Evolutionary conservation across 2,797 vertebrate species (phyloP).

Genomic region (Vultur gryphus): DNA sequence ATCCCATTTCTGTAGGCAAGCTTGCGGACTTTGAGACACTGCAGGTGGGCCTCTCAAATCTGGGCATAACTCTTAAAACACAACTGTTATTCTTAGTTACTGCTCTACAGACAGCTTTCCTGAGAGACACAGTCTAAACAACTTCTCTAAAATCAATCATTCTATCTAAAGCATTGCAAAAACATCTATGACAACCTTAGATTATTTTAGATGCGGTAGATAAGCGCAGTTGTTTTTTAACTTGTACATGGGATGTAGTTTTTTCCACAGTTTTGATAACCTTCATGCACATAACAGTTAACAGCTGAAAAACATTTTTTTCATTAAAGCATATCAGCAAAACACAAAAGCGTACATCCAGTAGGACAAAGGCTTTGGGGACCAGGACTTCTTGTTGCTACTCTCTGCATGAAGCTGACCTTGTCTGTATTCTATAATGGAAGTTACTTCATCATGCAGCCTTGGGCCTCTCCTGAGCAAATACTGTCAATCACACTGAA

Average conservation of each 20-base stretch:
- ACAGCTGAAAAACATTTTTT: slow-evolving; percentile 22
- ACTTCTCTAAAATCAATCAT: slow-evolving; percentile 7
- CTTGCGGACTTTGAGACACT: neutral
- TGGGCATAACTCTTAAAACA: neutral
- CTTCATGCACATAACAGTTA: slow-evolving; percentile 35
- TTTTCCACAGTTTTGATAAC: slow-evolving; percentile 54
- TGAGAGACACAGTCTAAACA: slow-evolving; percentile 27
- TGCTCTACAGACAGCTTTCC: neutral
- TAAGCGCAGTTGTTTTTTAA: neutral
- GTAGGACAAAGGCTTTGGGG: slow-evolving; percentile 17
- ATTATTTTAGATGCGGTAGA: slow-evolving; percentile 42
- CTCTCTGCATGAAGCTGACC: slow-evolving; percentile 52
- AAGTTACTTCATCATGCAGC: slow-evolving; percentile 60
- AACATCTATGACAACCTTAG: slow-evolving; percentile 18
- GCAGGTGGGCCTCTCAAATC: slow-evolving; percentile 23
- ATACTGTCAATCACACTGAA: neutral
- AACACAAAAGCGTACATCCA: slow-evolving; percentile 17
- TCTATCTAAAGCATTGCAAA: slow-evolving; percentile 28
- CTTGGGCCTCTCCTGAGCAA: slow-evolving; percentile 2
- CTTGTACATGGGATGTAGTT: neutral
- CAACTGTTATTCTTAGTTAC: slow-evolving; percentile 15
- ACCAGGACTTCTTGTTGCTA: slow-evolving; percentile 9
- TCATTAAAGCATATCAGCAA: slow-evolving; percentile 19
- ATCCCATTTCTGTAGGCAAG: neutral
- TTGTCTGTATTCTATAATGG: slow-evolving; percentile 52